Evolutionary conservation across 2,888 invertebrate species (phyloP).

Genomic region (Polydrusus pterygomalis): DNA sequence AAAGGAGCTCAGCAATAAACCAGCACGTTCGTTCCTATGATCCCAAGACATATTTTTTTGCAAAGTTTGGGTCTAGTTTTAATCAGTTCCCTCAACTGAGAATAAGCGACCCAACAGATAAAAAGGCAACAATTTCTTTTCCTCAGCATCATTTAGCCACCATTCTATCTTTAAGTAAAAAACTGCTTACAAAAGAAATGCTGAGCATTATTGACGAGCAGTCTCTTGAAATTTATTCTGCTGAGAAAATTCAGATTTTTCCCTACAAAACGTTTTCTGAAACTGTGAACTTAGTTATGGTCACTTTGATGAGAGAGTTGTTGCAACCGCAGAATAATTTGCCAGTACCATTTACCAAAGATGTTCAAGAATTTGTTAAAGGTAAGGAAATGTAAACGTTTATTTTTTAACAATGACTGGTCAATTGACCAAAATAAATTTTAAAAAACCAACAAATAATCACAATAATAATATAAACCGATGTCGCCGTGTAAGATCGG

Average conservation of each 20-base stretch:
- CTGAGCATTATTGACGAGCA: conserved; percentile 86
- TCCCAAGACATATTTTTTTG: conserved; percentile 90
- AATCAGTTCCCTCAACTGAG: conserved; percentile 91
- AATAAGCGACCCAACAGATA: conserved; percentile 81
- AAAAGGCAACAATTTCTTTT: conserved; percentile 79
- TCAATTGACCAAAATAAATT: too few species aligned
- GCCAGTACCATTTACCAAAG: conserved; percentile 92
- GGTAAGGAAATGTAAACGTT: conserved; percentile 60
- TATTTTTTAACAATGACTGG: too few species aligned
- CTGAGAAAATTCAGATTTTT: conserved; percentile 83
- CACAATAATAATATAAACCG: too few species aligned
- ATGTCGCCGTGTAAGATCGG: too few species aligned
- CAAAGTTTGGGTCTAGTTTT: conserved; percentile 94
- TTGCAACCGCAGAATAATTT: conserved; percentile 93
- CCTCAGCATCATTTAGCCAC: conserved; percentile 87
- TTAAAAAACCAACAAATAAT: too few species aligned
- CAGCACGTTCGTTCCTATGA: conserved; percentile 75
- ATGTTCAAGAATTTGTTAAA: conserved; percentile 81
- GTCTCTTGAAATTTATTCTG: conserved; percentile 85
- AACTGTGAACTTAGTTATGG: conserved; percentile 93
- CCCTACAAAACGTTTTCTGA: conserved; percentile 97
- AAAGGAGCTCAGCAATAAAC: conserved; percentile 62
- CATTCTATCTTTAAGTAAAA: conserved; percentile 87
- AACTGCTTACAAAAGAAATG: conserved; percentile 88
- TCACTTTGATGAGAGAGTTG: conserved; percentile 92